Evolutionary conservation across 2,113 vertebrate genomes (phyloP), one percentile per base, ranked within the genome.

Genomic region (Osmerus mordax): DNA sequence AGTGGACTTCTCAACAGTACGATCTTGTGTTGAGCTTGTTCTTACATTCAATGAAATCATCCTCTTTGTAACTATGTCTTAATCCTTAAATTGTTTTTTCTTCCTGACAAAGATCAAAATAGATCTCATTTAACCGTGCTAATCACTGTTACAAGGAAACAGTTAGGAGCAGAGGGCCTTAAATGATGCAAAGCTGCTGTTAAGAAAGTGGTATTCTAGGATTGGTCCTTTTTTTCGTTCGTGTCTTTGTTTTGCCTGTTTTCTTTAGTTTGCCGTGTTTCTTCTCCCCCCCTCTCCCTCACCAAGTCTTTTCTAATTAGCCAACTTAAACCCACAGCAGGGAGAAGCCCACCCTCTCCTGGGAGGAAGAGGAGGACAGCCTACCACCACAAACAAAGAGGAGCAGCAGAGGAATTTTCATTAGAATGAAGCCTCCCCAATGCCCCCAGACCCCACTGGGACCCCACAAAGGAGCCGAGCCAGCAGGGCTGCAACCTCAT

Each of bases 321-420:
- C 87, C 77, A 91, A 90, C 87, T 88, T 90, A 91, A 93, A 91
- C 84, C 87, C 90, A 86, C 91, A 92, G 89, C 89, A 89, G 89
- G 91, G 72, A 91, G 81, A 80, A 83, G 81, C 79, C 79, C 70
- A 75, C 83, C 82, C 85, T 81, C 79, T 87, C 86, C 77, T 78
- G 76, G 76, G 75, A 78, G 78, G 81, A 87, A 88, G 86, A 91
- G 86, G 88, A 91, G 88, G 88, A 87, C 65, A 66, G 66, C 85
- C 85, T 88, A 83, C 88, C 77, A 90, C 81, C 80, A 73, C 77
- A 75, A 85, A 93, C 83, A 91, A 92, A 92, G 90, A 88, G 81
- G 88, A 89, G 83, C 79, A 88, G 79, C 74, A 64, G 74, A 90
- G 91, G 83, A 84, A 94, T 95, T 94, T 93, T 93, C 93, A 90